Evolutionary conservation across 2,797 vertebrate genomes (phyloP), one percentile per base, ranked within the genome.

Genomic region (Molossus alvarezi): DNA sequence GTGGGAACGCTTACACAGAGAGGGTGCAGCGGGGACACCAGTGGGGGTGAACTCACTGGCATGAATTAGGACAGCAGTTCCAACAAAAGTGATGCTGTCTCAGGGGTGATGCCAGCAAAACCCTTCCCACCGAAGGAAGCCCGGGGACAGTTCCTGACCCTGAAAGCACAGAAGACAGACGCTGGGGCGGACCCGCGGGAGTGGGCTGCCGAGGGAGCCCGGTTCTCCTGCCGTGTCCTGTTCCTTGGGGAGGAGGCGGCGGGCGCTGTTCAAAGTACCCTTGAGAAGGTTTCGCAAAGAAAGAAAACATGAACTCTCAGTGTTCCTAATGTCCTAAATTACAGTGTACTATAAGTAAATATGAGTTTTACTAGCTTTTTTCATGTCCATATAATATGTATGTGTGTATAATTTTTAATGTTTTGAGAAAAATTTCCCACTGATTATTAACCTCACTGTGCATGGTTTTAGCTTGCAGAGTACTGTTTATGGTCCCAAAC

Each of bases 221-320:
- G 41, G 17, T 2, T 65, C 33, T 33, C 2, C 0, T 23, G 6
- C 9, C 21, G 21, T 0, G 6, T 60, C 85, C 53, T 23, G 27
- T 4, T 17, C 3, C 6, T 2, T 0, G 29, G 17, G 18, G 11
- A 58, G 58, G 29, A 14, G 12, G 48, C 1, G 1, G 80, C 2
- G 2, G 14, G 18, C 11, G 6, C 20, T n/a, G 57, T 9, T 60
- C 79, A 45, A 3, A 45, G 11, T 8, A 12, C 14, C 33, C 27
- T 21, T 10, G 58, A 27, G 21, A 15, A 1, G 25, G 11, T 51
- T n/a, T 45, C 79, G 48, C 53, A 11, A 67, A 72, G 75, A 77
- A 88, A 37, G 3, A 82, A 55, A 69, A 55, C 5, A 48, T 67
- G 17, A 60, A 67, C 45, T 83, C 18, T 76, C 53, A 27, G 17